Conservation (phyloP, 2,888 invertebrate genomes). For the Ypsolopha sequella region DNA sequence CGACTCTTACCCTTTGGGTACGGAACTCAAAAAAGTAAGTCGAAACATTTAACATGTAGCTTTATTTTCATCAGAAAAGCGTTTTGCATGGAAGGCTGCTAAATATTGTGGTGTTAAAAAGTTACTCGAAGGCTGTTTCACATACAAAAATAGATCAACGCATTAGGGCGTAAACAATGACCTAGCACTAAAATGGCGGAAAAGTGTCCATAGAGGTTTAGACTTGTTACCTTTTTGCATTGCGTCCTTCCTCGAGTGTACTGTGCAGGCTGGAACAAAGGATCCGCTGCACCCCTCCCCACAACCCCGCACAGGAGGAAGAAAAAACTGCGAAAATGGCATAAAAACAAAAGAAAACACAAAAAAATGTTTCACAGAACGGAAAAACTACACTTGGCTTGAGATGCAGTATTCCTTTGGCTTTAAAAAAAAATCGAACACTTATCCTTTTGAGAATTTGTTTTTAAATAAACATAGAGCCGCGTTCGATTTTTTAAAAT, state of each 20-base stretch:
- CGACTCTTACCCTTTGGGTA: too few species aligned
- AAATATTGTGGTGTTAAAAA: too few species aligned
- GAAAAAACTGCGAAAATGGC: constrained; percentile 10
- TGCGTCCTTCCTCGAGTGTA: constrained; percentile 13
- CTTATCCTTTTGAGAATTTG: constrained; percentile 5
- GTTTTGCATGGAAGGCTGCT: too few species aligned
- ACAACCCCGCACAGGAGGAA: constrained; percentile 13
- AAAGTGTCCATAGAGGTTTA: constrained; percentile 6
- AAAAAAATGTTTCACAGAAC: not conserved
- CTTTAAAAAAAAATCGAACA: constrained; percentile 4
- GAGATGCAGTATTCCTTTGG: not conserved
- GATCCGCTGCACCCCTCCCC: constrained; percentile 14
- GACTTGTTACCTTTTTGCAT: constrained; percentile 19
- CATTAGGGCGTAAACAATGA: constrained; percentile 1
- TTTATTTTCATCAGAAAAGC: too few species aligned
- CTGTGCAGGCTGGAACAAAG: constrained; percentile 39
- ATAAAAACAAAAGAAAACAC: constrained; percentile 3
- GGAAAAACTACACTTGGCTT: not conserved
- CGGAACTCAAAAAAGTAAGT: too few species aligned
- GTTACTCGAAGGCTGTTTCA: not conserved
- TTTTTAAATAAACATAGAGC: constrained; percentile 4
- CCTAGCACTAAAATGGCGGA: not conserved
- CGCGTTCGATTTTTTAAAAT: constrained; percentile 9
- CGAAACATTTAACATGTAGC: too few species aligned
- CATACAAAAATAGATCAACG: not conserved